Evolutionary conservation across 2,113 vertebrate species (phyloP), one percentile per base, ranked within the genome.

Genomic region (Tachysurus fulvidraco): DNA sequence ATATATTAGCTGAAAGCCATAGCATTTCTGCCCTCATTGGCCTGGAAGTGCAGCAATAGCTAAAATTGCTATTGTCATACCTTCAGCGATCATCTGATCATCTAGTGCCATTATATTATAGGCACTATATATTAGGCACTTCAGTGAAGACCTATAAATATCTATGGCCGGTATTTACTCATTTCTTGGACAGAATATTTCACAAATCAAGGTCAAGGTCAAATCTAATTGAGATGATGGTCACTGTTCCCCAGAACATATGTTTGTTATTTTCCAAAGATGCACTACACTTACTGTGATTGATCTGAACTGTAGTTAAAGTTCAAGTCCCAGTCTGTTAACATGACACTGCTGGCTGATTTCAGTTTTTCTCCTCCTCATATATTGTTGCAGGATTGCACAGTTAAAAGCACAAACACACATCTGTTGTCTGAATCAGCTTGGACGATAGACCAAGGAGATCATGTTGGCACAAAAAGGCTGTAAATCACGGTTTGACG

Each of bases 401-500:
- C 60, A 88, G 41, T 83, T 67, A 87, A 78, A 4, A 87, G 73
- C 50, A 84, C 84, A 85, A 84, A 81, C 83, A 81, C 80, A 73
- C 80, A 78, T 69, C 83, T 64, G 65, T 81, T 64, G 83, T 57
- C 52, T 78, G 60, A 78, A 83, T 87, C 83, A 83, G 83, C 77
- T 67, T 82, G 84, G 86, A 88, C 73, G 21, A 91, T 65, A 89
- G 85, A 86, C 90, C 88, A 87, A 89, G 79, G 59, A 54, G 25
- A 76, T 90, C 86, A n/a, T 83, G 44, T 81, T 81, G 85, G 36
- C 67, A 88, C 69, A 41, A 85, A 84, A 84, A 87, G 71, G n/a
- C 76, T 84, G 77, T 83, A 87, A 85, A 88, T 90, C 86, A 90
- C 41, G 13, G 52, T 69, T 74, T 92, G 87, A 87, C 87, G 87